Percentiles rank a stretch among this genome's conserved stretches.
These are phyloP conservation scores for Lycopodina hypogea DNA, from an alignment of 37 sponge, comb jelly and placozoan genomes.

Conservation along the genomic window DNA sequence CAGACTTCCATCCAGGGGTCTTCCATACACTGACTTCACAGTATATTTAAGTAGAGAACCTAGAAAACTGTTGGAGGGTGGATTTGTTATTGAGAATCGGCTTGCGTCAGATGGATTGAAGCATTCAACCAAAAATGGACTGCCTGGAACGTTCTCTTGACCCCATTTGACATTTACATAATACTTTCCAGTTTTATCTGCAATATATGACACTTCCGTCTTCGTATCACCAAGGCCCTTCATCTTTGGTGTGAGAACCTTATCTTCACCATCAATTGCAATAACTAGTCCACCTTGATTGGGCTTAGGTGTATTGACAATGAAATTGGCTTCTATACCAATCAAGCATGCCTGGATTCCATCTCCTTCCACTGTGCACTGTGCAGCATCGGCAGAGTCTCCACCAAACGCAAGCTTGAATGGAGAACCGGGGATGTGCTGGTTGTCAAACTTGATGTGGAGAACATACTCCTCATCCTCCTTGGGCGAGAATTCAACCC, in stretches of 20 bases:
- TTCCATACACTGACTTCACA: conserved; percentile 24
- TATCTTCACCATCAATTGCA: conserved; percentile 37
- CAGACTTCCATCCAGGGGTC: conserved; percentile 30
- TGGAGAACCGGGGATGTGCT: conserved; percentile 75
- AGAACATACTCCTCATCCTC: conserved; percentile 32
- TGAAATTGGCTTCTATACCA: conserved; percentile 43
- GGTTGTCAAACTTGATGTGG: conserved; percentile 53
- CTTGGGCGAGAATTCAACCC: conserved; percentile 37
- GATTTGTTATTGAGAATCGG: conserved; percentile 15
- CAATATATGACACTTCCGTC: conserved; percentile 56
- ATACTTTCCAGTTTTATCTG: conserved; percentile 50
- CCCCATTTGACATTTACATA: conserved; percentile 52
- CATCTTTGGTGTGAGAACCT: conserved; percentile 23
- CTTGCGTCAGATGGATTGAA: conserved; percentile 57
- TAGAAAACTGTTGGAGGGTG: conserved; percentile 16
- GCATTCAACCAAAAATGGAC: conserved; percentile 70
- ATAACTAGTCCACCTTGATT: conserved; percentile 59
- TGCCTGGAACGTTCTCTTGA: conserved; percentile 51
- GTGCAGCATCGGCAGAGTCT: conserved; percentile 21
- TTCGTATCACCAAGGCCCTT: conserved; percentile 22
- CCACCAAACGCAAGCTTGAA: conserved; percentile 60
- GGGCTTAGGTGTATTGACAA: conserved; percentile 46
- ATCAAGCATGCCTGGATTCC: conserved; percentile 55
- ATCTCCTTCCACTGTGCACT: conserved; percentile 69
- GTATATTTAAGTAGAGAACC: conserved; percentile 39